phyloP scores from a whole-genome alignment of 2,797 vertebrate genomes.

The Parotocinclus haroldoi region DNA sequence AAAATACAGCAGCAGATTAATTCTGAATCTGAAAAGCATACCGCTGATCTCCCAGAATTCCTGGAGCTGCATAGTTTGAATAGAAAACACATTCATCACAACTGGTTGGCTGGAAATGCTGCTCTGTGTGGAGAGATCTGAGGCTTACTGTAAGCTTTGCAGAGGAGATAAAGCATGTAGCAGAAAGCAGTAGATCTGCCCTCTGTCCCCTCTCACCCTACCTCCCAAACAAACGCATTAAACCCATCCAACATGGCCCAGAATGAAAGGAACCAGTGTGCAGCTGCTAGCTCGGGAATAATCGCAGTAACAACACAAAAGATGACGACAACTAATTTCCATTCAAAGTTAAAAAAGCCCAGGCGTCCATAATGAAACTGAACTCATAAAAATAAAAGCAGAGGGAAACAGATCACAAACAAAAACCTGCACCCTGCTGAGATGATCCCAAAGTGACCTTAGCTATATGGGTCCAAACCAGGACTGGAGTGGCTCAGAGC shows the following conservation, averaged over 20 bases:
- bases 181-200: neutral
- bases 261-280: conserved; percentile 36
- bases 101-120: conserved; percentile 23
- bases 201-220: neutral
- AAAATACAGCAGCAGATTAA: conserved; percentile 17
- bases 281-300: conserved; percentile 19
- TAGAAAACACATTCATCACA: conserved; percentile 36
- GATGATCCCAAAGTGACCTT: conserved; percentile 29
- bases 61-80: conserved; percentile 24
- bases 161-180: conserved; percentile 8
- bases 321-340: conserved; percentile 37
- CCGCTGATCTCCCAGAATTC: conserved; percentile 18
- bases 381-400: conserved; percentile 34
- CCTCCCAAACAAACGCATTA: conserved; percentile 16
- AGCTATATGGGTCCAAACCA: conserved; percentile 10
- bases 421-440: conserved; percentile 36
- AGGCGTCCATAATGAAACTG: conserved; percentile 34
- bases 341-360: conserved; percentile 30
- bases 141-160: conserved; percentile 27
- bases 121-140: conserved; percentile 21
- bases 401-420: conserved; percentile 35
- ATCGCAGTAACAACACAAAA: conserved; percentile 36
- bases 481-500: conserved; percentile 12
- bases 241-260: conserved; percentile 30
- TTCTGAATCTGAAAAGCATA: conserved; percentile 32